phyloP scores from a whole-genome alignment of 2,797 vertebrate genomes.

The Pseudomugil gertrudae region DNA sequence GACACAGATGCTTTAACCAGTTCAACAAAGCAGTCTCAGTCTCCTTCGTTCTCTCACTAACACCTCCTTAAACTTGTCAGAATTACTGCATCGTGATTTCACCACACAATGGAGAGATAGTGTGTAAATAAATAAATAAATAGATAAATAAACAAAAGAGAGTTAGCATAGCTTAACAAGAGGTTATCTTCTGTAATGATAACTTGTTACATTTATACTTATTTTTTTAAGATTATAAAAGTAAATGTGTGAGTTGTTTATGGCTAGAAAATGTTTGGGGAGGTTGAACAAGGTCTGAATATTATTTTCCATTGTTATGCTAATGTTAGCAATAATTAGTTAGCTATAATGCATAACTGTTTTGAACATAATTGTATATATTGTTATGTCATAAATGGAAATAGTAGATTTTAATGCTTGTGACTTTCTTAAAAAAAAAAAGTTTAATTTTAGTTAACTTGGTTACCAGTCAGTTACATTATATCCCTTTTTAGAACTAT shows the following conservation, averaged over 20 bases:
- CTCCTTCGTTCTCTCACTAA: conserved; percentile 35
- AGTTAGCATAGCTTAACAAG: neutral
- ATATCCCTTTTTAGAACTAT: no score
- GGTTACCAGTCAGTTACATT: no score
- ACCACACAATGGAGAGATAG: neutral
- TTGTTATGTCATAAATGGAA: no score
- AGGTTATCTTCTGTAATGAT: neutral
- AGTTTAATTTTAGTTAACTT: no score
- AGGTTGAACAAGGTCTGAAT: neutral
- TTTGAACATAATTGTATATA: no score
- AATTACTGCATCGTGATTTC: conserved; percentile 5
- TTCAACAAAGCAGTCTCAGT: conserved; percentile 50
- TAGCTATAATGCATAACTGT: no score
- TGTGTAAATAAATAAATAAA: neutral
- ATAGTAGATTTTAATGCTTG: no score
- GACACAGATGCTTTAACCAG: conserved; percentile 59
- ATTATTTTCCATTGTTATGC: neutral
- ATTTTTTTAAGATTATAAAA: neutral
- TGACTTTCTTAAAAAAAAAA: no score
- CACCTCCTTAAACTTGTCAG: conserved; percentile 15
- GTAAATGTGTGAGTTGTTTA: neutral
- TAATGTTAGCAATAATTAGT: neutral
- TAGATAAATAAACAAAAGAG: neutral
- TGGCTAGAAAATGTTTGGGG: neutral
- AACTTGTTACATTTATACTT: neutral